phyloP scores from a whole-genome alignment of 2,113 vertebrate species.

The Heliornis fulica region DNA sequence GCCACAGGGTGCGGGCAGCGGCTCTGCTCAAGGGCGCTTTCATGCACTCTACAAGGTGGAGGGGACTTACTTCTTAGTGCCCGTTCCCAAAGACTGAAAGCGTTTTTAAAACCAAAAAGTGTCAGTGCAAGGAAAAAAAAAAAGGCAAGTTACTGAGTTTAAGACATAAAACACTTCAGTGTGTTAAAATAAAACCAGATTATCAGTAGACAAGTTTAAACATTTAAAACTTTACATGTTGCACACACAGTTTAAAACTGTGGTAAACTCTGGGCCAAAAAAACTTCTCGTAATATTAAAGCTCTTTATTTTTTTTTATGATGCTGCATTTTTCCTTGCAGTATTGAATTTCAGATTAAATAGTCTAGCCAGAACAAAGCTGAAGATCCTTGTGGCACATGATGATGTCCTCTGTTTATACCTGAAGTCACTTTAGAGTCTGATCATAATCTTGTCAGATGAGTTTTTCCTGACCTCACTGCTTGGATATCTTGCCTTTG shows the following conservation, averaged over 20 bases:
- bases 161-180: neutral
- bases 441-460: neutral
- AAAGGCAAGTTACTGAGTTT: fast-evolving
- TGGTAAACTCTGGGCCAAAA: neutral
- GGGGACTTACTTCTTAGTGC: neutral
- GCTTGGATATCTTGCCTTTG: neutral
- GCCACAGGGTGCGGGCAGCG: fast-evolving
- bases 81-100: neutral
- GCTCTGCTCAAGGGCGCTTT: neutral
- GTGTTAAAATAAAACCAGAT: neutral
- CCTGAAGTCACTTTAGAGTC: neutral
- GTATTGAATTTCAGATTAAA: neutral
- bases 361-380: neutral
- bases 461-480: neutral
- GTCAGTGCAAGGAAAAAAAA: neutral
- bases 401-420: neutral
- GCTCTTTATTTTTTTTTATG: neutral
- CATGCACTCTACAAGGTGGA: neutral
- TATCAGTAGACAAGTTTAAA: neutral
- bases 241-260: fast-evolving
- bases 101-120: neutral
- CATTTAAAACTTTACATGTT: neutral
- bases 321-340: neutral
- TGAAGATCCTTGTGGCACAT: neutral
- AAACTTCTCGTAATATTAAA: neutral